Evolutionary conservation across 2,797 vertebrate species (phyloP), one percentile per base, ranked within the genome.

Genomic region (Bucorvus abyssinicus): DNA sequence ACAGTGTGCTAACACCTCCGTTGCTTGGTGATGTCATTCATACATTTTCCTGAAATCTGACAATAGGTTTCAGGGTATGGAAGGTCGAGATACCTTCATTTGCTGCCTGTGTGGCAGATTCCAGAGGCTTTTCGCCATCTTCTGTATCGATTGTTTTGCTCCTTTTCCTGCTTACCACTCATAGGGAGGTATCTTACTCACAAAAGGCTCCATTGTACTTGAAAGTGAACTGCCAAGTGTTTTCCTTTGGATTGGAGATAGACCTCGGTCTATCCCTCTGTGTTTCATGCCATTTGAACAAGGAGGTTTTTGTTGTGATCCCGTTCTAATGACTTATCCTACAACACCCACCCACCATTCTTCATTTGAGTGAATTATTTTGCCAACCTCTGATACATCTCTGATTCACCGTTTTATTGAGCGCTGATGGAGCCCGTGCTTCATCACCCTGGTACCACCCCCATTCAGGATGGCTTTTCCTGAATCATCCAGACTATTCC

Each of bases 361-460:
- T 77, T 85, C 15, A 21, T 63, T 63, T 22, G 3, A 64, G 76
- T 61, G 30, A 60, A 38, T 83, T 67, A 8, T 76, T 91, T 56
- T 20, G 7, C 49, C 61, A 82, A 0, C 36, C 36, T 87, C 68
- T 87, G 84, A 77, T 70, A 49, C 52, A 76, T 50, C 50, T 59
- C 75, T 94, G 83, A 95, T 30, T 95, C 93, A 95, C 38, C 30
- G 21, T 67, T 95, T 93, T 64, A 61, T 49, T 73, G 42, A 69
- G 32, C 1, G 2, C 27, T 70, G 49, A 50, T 29, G 45, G 77
- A 77, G 79, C 76, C 34, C 11, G 5, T n/a, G 12, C 36, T 61
- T 73, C 55, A 27, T 34, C 47, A 86, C 36, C 32, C 70, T 93
- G 80, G 67, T 56, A 70, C 14, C 59, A 70, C 32, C 42, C 83